A percentile compares a stretch with the other conserved stretches of the same genome.
Evolutionary conservation across 2,797 vertebrate species (phyloP).

Genomic region (Ctenosaura bakeri): DNA sequence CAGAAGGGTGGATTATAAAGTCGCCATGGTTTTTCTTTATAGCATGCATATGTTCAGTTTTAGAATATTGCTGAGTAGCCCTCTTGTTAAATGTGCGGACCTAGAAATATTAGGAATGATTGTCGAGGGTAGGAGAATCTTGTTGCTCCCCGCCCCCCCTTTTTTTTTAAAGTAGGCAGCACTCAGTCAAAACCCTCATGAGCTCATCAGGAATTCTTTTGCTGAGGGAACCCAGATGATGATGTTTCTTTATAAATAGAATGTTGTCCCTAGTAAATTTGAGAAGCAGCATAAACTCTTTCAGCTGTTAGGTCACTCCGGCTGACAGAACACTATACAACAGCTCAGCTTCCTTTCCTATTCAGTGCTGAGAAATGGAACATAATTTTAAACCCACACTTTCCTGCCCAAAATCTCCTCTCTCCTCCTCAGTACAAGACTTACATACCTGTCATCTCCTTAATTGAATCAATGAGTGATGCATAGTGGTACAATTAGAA

Average conservation of each 20-base stretch:
- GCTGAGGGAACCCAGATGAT: slow-evolving; percentile 58
- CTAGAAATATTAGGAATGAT: slow-evolving; percentile 8
- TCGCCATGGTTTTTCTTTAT: slow-evolving; percentile 7
- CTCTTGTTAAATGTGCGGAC: background rate
- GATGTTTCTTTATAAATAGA: slow-evolving; percentile 65
- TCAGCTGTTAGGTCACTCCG: slow-evolving; percentile 64
- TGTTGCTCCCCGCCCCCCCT: background rate
- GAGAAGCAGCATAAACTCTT: slow-evolving; percentile 51
- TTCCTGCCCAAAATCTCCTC: accelerated
- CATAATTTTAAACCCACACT: background rate
- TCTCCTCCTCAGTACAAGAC: background rate
- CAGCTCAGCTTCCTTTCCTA: slow-evolving; percentile 56
- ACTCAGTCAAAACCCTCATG: slow-evolving; percentile 57
- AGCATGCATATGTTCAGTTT: background rate
- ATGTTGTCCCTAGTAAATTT: slow-evolving; percentile 66
- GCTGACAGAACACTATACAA: slow-evolving; percentile 49
- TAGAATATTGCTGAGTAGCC: background rate
- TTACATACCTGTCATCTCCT: slow-evolving; percentile 31
- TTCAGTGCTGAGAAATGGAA: slow-evolving; percentile 32
- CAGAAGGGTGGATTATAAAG: background rate
- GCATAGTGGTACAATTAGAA: slow-evolving; percentile 17
- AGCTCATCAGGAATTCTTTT: slow-evolving; percentile 60
- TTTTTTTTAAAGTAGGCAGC: slow-evolving; percentile 8
- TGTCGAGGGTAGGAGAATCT: background rate
- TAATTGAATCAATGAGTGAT: slow-evolving; percentile 23